Percentiles rank a stretch among this genome's conserved stretches.
phyloP scores from a whole-genome alignment of 2,888 invertebrate species.

The Chrysina gloriosa region DNA sequence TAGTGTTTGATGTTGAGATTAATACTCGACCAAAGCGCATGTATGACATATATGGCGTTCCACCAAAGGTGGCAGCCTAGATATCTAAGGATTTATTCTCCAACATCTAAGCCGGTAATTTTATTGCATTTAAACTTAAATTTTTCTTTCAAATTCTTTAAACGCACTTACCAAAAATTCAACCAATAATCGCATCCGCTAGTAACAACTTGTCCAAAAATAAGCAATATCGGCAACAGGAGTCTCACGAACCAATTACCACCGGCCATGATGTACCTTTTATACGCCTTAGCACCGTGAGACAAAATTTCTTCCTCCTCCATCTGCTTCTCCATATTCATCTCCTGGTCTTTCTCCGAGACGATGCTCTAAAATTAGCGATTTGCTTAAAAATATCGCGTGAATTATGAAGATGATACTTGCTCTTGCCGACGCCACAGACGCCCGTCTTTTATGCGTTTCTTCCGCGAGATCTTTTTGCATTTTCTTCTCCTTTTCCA shows the following conservation, averaged over 20 bases:
- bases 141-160: no score
- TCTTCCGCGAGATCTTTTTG: constrained; percentile 40
- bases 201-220: constrained; percentile 76
- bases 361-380: constrained; percentile 19
- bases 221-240: constrained; percentile 68
- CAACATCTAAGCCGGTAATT: no score
- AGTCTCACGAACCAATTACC: constrained; percentile 70
- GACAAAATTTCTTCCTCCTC: constrained; percentile 42
- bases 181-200: constrained; percentile 84
- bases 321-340: constrained; percentile 11
- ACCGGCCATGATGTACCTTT: constrained; percentile 78
- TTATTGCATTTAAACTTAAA: no score
- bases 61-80: no score
- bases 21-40: no score
- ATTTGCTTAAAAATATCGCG: no score
- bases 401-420: background rate
- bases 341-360: constrained; percentile 10
- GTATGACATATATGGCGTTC: no score
- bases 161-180: constrained; percentile 73
- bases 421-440: constrained; percentile 31
- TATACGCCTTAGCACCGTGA: constrained; percentile 66
- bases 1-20: no score
- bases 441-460: constrained; percentile 34
- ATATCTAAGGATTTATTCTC: no score
- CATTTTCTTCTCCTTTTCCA: constrained; percentile 62